A percentile compares a stretch with the other conserved stretches of the same genome.
phyloP scores from a whole-genome alignment of 2,888 invertebrate species.

The Ligdia adustata region DNA sequence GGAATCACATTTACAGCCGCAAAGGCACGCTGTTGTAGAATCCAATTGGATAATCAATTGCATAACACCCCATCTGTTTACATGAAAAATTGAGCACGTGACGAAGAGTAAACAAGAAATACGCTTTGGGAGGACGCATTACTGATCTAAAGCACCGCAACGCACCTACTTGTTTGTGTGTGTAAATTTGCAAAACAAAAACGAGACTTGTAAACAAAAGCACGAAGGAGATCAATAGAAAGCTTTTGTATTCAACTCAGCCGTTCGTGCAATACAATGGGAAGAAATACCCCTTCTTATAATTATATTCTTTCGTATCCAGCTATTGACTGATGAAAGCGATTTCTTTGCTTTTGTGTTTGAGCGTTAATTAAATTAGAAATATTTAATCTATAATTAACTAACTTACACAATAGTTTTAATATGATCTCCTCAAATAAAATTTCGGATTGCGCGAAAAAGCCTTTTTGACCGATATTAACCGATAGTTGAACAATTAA shows the following conservation, averaged over 20 bases:
- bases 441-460: too few species aligned
- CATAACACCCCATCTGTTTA: conserved; percentile 42
- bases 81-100: conserved; percentile 44
- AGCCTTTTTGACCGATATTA: too few species aligned
- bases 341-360: conserved; percentile 2
- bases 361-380: not conserved
- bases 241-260: conserved; percentile 8
- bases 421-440: too few species aligned
- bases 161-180: conserved; percentile 18
- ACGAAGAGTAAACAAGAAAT: conserved; percentile 39
- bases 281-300: conserved; percentile 4
- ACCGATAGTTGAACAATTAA: too few species aligned
- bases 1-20: too few species aligned
- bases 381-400: too few species aligned
- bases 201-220: conserved; percentile 14
- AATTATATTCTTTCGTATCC: conserved; percentile 1
- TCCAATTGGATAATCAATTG: conserved; percentile 36
- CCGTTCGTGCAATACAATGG: conserved; percentile 2
- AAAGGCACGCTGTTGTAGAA: too few species aligned
- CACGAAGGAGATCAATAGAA: conserved; percentile 14
- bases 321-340: conserved; percentile 7
- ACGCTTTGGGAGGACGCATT: conserved; percentile 34
- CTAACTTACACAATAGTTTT: too few species aligned
- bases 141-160: conserved; percentile 32
- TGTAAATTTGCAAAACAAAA: conserved; percentile 15